These are phyloP conservation scores for Drosophila bipectinata DNA, from an alignment of 1,140 invertebrate species.

Conservation along the genomic window DNA sequence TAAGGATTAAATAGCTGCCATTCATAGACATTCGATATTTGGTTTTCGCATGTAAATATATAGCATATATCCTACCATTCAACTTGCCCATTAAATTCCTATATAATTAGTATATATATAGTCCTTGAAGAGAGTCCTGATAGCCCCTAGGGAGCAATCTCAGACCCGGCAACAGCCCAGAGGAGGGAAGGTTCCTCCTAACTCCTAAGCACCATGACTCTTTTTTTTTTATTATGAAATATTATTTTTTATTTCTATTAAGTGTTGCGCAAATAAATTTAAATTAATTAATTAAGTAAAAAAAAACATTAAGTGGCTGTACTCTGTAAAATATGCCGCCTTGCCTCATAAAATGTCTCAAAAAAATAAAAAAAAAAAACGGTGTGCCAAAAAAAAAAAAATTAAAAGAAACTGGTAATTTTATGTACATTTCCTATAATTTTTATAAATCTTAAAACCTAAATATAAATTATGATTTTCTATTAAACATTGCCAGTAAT, in stretches of 20 bases:
- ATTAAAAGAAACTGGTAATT: not conserved
- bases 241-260: not conserved
- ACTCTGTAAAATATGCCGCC: conserved; percentile 26
- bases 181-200: no score
- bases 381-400: conserved; percentile 25
- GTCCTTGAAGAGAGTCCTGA: no score
- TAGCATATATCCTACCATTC: conserved; percentile 12
- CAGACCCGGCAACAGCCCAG: no score
- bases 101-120: conserved; percentile 1
- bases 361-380: conserved; percentile 4
- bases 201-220: conserved; percentile 10
- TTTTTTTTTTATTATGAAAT: conserved; percentile 5
- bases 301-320: conserved; percentile 19
- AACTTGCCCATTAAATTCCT: conserved; percentile 8
- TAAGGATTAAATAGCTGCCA: conserved; percentile 1
- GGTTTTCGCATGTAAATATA: conserved; percentile 43
- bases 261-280: not conserved
- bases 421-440: not conserved
- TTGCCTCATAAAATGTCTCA: conserved; percentile 32
- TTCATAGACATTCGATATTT: conserved; percentile 41
- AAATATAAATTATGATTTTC: not conserved
- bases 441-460: not conserved
- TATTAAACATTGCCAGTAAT: conserved; percentile 15
- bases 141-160: no score
- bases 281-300: conserved; percentile 1